These are phyloP conservation scores for Pachycephus smyrnensis DNA, from an alignment of 2,888 invertebrate species.

Conservation along the genomic window DNA sequence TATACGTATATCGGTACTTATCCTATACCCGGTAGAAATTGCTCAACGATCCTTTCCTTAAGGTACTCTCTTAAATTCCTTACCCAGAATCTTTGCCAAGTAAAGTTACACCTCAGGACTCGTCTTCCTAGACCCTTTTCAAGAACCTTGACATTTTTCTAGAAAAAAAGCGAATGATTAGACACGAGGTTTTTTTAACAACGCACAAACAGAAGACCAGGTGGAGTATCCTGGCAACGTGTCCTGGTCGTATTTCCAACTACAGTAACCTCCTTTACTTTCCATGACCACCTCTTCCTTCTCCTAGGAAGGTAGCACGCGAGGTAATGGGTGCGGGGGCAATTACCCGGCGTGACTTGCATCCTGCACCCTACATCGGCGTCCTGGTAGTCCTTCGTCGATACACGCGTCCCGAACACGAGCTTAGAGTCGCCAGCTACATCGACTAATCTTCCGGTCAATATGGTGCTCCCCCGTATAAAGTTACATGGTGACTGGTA, in stretches of 20 bases:
- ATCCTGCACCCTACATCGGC: constrained; percentile 50
- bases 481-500: constrained; percentile 19
- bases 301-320: constrained; percentile 39
- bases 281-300: constrained; percentile 33
- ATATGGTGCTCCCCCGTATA: constrained; percentile 21
- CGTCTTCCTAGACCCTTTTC: neutral
- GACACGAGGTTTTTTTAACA: neutral
- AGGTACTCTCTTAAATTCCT: neutral
- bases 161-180: neutral
- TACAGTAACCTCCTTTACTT: neutral
- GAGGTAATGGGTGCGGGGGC: constrained; percentile 51
- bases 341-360: constrained; percentile 66
- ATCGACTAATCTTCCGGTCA: constrained; percentile 31
- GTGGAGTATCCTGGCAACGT: constrained; percentile 5
- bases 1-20: neutral
- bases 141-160: neutral
- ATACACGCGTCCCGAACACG: constrained; percentile 17
- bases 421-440: constrained; percentile 19
- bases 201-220: neutral
- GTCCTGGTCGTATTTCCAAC: neutral
- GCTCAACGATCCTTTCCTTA: neutral
- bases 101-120: neutral
- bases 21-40: neutral
- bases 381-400: constrained; percentile 40
- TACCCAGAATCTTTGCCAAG: neutral